These are phyloP conservation scores for Eulimnadia texana DNA, from an alignment of 1,140 invertebrate species.

Conservation along the genomic window DNA sequence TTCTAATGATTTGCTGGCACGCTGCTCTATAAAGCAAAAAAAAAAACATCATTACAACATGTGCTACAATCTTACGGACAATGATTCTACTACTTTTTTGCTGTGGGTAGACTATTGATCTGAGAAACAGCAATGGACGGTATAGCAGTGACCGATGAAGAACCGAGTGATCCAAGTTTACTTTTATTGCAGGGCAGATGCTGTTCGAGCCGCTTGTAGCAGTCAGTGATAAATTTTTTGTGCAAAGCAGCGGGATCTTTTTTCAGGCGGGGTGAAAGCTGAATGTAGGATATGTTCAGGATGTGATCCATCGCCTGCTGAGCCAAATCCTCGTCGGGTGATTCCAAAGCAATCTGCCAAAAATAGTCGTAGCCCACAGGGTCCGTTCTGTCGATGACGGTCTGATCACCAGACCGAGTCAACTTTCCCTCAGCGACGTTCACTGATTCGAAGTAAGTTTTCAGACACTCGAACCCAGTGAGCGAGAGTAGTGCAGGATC, in stretches of 20 bases:
- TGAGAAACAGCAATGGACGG: constrained; percentile 32
- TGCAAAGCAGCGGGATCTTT: constrained; percentile 34
- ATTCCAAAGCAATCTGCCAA: constrained; percentile 37
- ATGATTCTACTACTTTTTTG: constrained; percentile 27
- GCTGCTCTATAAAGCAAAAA: constrained; percentile 15
- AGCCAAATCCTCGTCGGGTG: constrained; percentile 32
- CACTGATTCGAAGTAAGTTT: constrained; percentile 36
- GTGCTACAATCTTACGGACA: neutral
- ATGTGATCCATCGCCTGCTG: constrained; percentile 33
- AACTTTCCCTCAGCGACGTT: constrained; percentile 34
- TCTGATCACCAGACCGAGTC: constrained; percentile 5
- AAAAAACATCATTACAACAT: neutral
- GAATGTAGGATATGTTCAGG: constrained; percentile 33
- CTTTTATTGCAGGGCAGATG: constrained; percentile 9
- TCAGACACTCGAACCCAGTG: constrained; percentile 36
- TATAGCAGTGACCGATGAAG: constrained; percentile 21
- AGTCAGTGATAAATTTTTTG: constrained; percentile 36
- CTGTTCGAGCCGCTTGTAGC: constrained; percentile 34
- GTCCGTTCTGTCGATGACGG: constrained; percentile 33
- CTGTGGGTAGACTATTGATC: constrained; percentile 28
- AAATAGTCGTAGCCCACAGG: constrained; percentile 35
- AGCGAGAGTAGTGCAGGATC: constrained; percentile 31
- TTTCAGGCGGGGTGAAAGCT: constrained; percentile 32
- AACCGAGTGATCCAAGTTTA: neutral
- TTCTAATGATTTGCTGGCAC: constrained; percentile 31